A percentile compares a stretch with the other conserved stretches of the same genome.
phyloP scores from a whole-genome alignment of 2,113 vertebrate species.

The Chascanopsetta lugubris region DNA sequence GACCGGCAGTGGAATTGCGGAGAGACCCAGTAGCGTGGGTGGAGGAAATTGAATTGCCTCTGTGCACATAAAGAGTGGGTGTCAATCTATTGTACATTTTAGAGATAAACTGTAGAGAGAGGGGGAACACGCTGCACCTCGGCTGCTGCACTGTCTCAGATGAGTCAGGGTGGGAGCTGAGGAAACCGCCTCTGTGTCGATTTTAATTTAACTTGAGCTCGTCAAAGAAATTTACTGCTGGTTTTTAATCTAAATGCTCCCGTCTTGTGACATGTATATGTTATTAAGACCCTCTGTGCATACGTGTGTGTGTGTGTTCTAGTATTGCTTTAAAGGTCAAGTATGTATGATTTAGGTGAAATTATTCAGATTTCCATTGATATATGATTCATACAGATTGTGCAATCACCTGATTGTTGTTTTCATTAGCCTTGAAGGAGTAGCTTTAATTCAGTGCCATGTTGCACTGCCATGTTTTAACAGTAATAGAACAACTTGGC shows the following conservation, averaged over 20 bases:
- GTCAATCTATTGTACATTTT: constrained; percentile 75
- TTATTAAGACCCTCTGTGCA: neutral
- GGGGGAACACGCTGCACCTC: constrained; percentile 48
- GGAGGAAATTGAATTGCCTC: constrained; percentile 72
- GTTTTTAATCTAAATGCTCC: constrained; percentile 9
- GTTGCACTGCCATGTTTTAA: too few relatives aligned
- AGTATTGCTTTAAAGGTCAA: too few relatives aligned
- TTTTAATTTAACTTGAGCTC: constrained; percentile 50
- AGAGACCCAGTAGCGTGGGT: constrained; percentile 57
- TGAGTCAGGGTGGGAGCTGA: constrained; percentile 53
- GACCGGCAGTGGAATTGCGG: constrained; percentile 62
- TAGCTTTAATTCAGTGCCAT: too few relatives aligned
- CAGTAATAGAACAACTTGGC: too few relatives aligned
- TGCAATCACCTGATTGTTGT: too few relatives aligned
- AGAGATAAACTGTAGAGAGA: constrained; percentile 66
- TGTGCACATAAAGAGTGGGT: constrained; percentile 73
- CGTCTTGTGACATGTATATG: constrained; percentile 9
- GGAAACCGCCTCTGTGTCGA: constrained; percentile 45
- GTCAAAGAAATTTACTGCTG: constrained; percentile 22
- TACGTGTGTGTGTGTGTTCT: neutral
- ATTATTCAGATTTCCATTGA: too few relatives aligned
- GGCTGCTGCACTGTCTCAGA: constrained; percentile 52
- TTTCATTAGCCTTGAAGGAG: too few relatives aligned
- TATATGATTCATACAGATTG: too few relatives aligned
- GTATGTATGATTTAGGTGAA: too few relatives aligned